These are phyloP conservation scores for Vicugna pacos DNA, from an alignment of 2,113 vertebrate species.

Conservation along the genomic window DNA sequence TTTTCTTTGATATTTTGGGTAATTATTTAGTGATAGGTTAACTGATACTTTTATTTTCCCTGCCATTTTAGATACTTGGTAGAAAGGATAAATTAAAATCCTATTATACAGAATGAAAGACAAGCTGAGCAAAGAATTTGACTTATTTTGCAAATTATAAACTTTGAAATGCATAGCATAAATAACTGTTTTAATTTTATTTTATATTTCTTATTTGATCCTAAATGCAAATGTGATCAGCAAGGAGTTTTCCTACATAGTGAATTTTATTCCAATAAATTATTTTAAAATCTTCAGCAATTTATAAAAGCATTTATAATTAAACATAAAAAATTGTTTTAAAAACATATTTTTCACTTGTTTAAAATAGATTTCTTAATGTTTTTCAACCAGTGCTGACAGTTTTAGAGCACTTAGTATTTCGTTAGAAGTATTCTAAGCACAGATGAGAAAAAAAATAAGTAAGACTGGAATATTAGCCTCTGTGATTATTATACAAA, in stretches of 20 bases:
- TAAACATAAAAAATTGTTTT: conserved; percentile 1
- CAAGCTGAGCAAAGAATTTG: conserved; percentile 22
- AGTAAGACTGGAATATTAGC: not conserved
- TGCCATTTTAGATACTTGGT: not conserved
- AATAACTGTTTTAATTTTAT: conserved; percentile 32
- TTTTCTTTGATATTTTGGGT: not conserved
- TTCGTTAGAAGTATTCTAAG: not conserved
- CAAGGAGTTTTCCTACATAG: not conserved
- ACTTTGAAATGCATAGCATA: conserved; percentile 8
- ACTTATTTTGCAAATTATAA: conserved; percentile 55
- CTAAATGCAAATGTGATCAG: conserved; percentile 7
- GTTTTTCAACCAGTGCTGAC: not conserved
- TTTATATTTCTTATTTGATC: conserved; percentile 22
- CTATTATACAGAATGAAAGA: conserved; percentile 46
- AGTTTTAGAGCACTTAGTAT: conserved; percentile 26
- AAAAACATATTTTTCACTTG: not conserved
- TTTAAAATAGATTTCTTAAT: not conserved
- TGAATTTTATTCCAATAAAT: conserved; percentile 4
- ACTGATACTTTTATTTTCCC: conserved; percentile 25
- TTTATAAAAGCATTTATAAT: not conserved
- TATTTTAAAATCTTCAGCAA: not conserved
- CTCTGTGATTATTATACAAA: not conserved
- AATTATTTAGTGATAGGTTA: not conserved
- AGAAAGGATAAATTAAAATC: conserved; percentile 63
- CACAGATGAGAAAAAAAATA: not conserved